These are phyloP conservation scores for Nymphalis io DNA, from an alignment of 1,140 invertebrate genomes.

Conservation along the genomic window DNA sequence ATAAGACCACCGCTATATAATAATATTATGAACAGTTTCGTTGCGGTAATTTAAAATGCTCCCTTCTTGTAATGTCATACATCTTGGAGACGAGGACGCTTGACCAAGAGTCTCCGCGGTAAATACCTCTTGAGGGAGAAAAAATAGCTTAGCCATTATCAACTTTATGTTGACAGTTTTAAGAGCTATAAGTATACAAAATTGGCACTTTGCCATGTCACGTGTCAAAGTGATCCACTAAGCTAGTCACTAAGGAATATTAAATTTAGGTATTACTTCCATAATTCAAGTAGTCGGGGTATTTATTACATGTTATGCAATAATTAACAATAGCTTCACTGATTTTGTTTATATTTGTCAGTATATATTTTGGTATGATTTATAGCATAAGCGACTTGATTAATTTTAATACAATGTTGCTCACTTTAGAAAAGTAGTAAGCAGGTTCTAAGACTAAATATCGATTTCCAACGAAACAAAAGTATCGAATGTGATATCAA, in stretches of 20 bases:
- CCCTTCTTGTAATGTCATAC: conserved; percentile 8
- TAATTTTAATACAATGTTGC: no score
- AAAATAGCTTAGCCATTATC: not conserved
- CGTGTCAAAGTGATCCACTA: conserved; percentile 30
- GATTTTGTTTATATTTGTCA: no score
- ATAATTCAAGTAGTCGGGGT: conserved; percentile 4
- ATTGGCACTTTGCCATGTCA: conserved; percentile 17
- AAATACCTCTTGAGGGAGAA: conserved; percentile 10
- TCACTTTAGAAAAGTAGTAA: no score
- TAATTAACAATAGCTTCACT: not conserved
- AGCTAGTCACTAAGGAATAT: conserved; percentile 11
- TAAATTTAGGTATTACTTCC: not conserved
- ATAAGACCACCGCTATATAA: no score
- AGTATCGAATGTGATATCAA: no score
- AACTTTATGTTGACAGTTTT: not conserved
- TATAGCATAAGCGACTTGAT: no score
- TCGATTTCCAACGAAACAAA: no score
- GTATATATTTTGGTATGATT: no score
- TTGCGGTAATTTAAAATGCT: not conserved
- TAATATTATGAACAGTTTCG: no score
- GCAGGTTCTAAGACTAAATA: no score
- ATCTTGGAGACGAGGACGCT: conserved; percentile 26
- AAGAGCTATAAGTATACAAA: not conserved
- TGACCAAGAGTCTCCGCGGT: conserved; percentile 30
- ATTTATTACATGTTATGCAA: conserved; percentile 8